Evolutionary conservation across 2,888 invertebrate species (phyloP).

Genomic region (Pocota personata): DNA sequence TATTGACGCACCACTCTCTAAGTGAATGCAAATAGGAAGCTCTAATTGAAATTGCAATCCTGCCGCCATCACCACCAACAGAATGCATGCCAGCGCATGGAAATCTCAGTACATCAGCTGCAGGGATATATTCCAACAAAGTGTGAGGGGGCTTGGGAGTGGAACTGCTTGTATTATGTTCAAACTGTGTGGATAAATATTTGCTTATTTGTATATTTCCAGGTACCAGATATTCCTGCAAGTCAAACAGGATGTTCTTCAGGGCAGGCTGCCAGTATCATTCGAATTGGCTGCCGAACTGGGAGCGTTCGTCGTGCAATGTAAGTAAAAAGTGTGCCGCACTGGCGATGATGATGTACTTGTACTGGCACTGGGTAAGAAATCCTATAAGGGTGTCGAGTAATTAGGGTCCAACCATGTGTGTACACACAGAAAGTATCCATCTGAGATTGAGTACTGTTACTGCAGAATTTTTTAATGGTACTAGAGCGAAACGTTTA

Average conservation of each 20-base stretch:
- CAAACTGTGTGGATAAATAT: conserved; percentile 48
- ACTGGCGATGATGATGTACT: neutral
- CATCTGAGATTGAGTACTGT: neutral
- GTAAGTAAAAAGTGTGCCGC: conserved; percentile 86
- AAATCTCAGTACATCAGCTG: conserved; percentile 61
- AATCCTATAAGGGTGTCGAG: conserved; percentile 37
- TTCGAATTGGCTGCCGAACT: conserved; percentile 96
- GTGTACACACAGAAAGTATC: neutral
- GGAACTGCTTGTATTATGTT: conserved; percentile 24
- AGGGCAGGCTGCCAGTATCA: conserved; percentile 94
- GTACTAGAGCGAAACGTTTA: neutral
- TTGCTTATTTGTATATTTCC: conserved; percentile 75
- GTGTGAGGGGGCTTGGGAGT: neutral
- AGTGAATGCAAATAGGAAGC: conserved; percentile 71
- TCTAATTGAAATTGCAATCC: conserved; percentile 75
- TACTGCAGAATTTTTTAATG: neutral
- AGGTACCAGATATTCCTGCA: conserved; percentile 99
- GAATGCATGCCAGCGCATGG: conserved; percentile 72
- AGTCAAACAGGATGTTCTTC: conserved; percentile 97
- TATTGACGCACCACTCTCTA: conserved; percentile 70
- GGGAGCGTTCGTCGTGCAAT: conserved; percentile 96
- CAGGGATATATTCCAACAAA: neutral
- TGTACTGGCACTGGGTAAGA: neutral
- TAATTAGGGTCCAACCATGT: conserved; percentile 31
- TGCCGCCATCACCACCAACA: conserved; percentile 30